Conservation (phyloP, 2,113 vertebrate species). For the Tachuris rubrigastra region DNA sequence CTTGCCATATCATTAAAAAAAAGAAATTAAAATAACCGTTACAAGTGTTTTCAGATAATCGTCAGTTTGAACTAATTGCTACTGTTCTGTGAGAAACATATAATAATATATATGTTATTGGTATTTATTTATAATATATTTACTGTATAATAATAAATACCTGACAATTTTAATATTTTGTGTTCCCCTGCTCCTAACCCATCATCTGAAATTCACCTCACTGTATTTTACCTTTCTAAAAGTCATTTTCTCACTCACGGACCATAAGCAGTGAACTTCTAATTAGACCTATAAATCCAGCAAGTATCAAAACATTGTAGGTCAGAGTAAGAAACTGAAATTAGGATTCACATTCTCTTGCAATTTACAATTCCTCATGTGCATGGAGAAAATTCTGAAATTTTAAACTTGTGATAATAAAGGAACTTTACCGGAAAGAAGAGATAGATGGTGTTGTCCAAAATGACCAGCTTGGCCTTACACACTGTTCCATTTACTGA, state of each 20-base stretch:
- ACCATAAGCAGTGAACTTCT: background rate
- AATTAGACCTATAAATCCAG: background rate
- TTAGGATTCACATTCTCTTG: background rate
- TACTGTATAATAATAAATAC: no score
- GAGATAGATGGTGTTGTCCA: slow-evolving; percentile 86
- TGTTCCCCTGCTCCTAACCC: background rate
- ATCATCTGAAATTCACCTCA: background rate
- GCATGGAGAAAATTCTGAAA: background rate
- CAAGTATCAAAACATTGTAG: background rate
- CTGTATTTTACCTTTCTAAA: background rate
- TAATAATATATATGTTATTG: no score
- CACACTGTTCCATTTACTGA: slow-evolving; percentile 82
- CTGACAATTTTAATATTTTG: background rate
- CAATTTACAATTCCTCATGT: background rate
- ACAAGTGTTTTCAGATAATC: background rate
- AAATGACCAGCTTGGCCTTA: slow-evolving; percentile 84
- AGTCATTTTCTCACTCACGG: background rate
- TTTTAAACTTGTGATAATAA: background rate
- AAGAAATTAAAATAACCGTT: background rate
- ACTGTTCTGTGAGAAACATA: background rate
- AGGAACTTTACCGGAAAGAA: slow-evolving; percentile 84
- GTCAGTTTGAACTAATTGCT: background rate
- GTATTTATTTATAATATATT: no score
- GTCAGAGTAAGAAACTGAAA: background rate
- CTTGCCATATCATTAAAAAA: background rate